phyloP scores from a whole-genome alignment of 2,113 vertebrate species.

The Mohoua ochrocephala region DNA sequence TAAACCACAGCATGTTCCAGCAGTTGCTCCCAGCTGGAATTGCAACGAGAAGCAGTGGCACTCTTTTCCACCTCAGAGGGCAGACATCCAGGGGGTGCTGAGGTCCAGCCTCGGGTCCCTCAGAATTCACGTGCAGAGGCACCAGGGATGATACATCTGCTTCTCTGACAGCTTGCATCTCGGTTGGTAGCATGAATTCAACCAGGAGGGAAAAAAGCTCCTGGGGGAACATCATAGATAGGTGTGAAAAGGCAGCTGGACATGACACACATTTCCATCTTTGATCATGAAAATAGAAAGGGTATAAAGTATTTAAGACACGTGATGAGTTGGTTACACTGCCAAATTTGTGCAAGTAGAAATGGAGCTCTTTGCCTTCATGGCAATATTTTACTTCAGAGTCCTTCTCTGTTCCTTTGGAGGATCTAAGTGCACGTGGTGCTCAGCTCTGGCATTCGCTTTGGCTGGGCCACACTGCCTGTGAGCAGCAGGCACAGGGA shows the following conservation, averaged over 20 bases:
- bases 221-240: neutral
- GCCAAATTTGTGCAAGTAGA: neutral
- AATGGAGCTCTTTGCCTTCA: neutral
- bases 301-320: neutral
- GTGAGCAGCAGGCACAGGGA: neutral
- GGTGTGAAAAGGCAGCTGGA: neutral
- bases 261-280: neutral
- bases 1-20: neutral
- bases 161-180: neutral
- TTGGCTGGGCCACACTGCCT: neutral
- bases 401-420: neutral
- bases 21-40: neutral
- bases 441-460: neutral
- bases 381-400: neutral
- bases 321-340: rapidly evolving
- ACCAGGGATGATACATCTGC: neutral
- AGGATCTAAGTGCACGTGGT: neutral
- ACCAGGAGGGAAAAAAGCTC: neutral
- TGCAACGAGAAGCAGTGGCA: neutral
- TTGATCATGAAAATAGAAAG: neutral
- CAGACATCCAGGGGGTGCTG: neutral
- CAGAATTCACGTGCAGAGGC: neutral
- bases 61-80: rapidly evolving
- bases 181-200: neutral
- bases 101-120: neutral